Evolutionary conservation across 2,888 invertebrate genomes (phyloP).

Genomic region (Lobophora halterata): DNA sequence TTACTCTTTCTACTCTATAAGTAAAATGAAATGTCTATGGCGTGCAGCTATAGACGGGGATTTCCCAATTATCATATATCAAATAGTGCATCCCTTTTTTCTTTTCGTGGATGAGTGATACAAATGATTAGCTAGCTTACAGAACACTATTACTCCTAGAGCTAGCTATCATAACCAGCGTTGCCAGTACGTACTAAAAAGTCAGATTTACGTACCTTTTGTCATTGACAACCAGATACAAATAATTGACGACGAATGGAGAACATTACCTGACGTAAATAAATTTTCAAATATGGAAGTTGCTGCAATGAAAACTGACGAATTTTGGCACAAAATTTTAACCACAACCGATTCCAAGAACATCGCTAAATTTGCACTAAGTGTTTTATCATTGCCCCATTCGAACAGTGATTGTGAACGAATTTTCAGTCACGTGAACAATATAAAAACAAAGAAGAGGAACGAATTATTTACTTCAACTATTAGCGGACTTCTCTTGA

Average conservation of each 20-base stretch:
- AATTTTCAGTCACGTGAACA: slow-evolving; percentile 15
- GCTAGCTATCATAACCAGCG: too few species aligned
- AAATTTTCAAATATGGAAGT: slow-evolving; percentile 11
- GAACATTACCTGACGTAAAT: slow-evolving; percentile 12
- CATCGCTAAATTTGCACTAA: slow-evolving; percentile 5
- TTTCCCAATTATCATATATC: too few species aligned
- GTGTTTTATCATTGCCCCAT: slow-evolving; percentile 14
- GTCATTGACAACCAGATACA: slow-evolving; percentile 8
- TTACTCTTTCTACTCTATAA: too few species aligned
- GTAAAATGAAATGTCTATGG: too few species aligned
- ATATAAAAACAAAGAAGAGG: slow-evolving; percentile 12
- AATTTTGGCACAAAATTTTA: slow-evolving; percentile 14
- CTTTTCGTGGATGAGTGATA: too few species aligned
- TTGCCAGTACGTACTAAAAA: too few species aligned
- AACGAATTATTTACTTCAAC: slow-evolving; percentile 14
- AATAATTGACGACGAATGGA: slow-evolving; percentile 14
- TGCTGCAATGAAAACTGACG: slow-evolving; percentile 9
- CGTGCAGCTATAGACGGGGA: too few species aligned
- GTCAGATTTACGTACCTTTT: too few species aligned
- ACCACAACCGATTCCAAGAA: slow-evolving; percentile 3
- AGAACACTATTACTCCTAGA: too few species aligned
- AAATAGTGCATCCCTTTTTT: too few species aligned
- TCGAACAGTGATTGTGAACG: slow-evolving; percentile 13
- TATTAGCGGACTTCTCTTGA: slow-evolving; percentile 9
- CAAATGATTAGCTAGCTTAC: too few species aligned